phyloP scores from a whole-genome alignment of 1,140 invertebrate genomes.

The Reticulitermes speratus region DNA sequence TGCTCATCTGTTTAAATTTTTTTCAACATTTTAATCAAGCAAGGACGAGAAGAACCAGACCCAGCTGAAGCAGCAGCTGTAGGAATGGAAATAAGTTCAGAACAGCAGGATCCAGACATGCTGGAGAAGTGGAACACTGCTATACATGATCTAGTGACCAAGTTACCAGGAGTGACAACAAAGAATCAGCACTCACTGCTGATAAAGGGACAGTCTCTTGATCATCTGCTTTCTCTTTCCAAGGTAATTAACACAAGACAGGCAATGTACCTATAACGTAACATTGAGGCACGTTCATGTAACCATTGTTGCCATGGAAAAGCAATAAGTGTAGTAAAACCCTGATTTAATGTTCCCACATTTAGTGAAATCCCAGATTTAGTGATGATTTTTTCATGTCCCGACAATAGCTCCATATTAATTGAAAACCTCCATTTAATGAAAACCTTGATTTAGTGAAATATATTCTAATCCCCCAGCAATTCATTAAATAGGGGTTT shows the following conservation, averaged over 20 bases:
- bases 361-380: no score
- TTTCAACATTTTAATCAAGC: constrained; percentile 46
- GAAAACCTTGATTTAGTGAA: no score
- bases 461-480: no score
- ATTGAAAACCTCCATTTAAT: no score
- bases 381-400: no score
- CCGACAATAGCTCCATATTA: no score
- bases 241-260: constrained; percentile 46
- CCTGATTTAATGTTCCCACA: neutral
- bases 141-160: constrained; percentile 84
- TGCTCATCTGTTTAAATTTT: no score
- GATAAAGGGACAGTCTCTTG: constrained; percentile 74
- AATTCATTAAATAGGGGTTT: neutral
- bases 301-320: neutral
- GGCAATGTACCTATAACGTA: neutral
- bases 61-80: constrained; percentile 63
- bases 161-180: constrained; percentile 85
- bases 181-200: constrained; percentile 81
- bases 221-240: constrained; percentile 59
- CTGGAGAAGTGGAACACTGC: constrained; percentile 71
- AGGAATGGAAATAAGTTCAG: constrained; percentile 58
- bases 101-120: constrained; percentile 52
- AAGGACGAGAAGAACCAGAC: constrained; percentile 77
- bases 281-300: neutral
- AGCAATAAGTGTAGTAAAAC: neutral